phyloP scores from a whole-genome alignment of 1,140 invertebrate genomes.

The Leptinotarsa undecemlineata region DNA sequence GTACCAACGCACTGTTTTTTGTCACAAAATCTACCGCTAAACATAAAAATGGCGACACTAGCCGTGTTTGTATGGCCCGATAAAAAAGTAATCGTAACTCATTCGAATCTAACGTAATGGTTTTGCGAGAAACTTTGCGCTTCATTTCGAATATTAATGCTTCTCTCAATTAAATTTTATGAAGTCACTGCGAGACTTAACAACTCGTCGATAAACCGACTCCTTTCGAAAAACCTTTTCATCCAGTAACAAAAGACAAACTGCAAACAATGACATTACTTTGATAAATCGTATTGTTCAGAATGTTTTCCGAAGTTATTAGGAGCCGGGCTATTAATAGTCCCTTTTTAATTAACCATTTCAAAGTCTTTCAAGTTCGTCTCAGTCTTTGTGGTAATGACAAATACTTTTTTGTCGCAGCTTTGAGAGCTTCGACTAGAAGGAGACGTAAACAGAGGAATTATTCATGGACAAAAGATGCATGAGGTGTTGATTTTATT shows the following conservation, averaged over 20 bases:
- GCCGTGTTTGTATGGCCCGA: no score
- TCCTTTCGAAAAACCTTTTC: not conserved
- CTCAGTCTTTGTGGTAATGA: not conserved
- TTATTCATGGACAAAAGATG: no score
- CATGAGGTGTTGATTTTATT: no score
- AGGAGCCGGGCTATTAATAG: not conserved
- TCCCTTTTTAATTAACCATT: not conserved
- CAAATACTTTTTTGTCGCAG: not conserved
- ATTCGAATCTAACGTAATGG: no score
- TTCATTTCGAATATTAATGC: no score
- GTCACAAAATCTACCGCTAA: no score
- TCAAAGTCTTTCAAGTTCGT: not conserved
- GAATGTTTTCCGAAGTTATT: not conserved
- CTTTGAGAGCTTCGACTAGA: not conserved
- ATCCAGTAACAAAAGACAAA: not conserved
- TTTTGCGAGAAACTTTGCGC: no score
- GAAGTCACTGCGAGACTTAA: not conserved
- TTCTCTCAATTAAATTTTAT: no score
- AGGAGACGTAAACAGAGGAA: no score
- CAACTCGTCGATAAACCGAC: not conserved
- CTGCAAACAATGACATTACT: slow-evolving; percentile 1
- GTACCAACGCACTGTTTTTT: no score
- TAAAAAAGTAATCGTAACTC: no score
- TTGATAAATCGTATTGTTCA: not conserved
- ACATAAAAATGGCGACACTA: no score